Evolutionary conservation across 2,888 invertebrate species (phyloP).

Genomic region (Cephalotes varians): DNA sequence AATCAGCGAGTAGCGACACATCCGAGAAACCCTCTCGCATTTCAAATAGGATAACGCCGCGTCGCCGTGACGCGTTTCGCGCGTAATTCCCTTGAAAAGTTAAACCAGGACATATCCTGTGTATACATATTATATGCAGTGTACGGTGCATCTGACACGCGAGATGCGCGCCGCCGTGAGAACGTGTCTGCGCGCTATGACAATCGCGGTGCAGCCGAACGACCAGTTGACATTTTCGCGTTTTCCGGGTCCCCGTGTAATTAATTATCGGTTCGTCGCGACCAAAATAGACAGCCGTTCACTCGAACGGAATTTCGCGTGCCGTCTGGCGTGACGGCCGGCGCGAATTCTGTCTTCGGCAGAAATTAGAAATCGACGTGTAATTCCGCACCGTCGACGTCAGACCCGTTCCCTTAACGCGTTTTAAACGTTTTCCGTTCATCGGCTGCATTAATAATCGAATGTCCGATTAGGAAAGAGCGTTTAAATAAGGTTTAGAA

Average conservation of each 20-base stretch:
- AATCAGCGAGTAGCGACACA: constrained; percentile 9
- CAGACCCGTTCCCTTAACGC: neutral
- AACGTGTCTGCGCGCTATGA: constrained; percentile 52
- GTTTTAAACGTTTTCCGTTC: neutral
- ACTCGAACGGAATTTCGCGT: constrained; percentile 44
- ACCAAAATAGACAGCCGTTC: constrained; percentile 51
- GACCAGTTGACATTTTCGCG: constrained; percentile 67
- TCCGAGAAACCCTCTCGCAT: constrained; percentile 27
- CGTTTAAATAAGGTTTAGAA: neutral
- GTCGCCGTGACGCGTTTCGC: constrained; percentile 34
- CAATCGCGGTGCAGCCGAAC: constrained; percentile 39
- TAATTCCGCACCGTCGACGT: constrained; percentile 26
- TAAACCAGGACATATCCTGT: constrained; percentile 42
- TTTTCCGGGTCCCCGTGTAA: constrained; percentile 57
- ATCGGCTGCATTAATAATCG: neutral
- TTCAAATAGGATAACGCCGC: constrained; percentile 41
- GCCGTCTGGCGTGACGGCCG: constrained; percentile 28
- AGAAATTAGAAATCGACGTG: constrained; percentile 53
- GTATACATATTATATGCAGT: constrained; percentile 53
- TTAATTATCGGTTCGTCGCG: constrained; percentile 67
- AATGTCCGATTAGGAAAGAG: neutral
- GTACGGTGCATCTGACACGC: constrained; percentile 64
- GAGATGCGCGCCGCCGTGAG: constrained; percentile 52
- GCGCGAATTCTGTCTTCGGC: constrained; percentile 46
- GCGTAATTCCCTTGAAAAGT: constrained; percentile 52